phyloP scores from a whole-genome alignment of 2,113 vertebrate genomes.

The Neodontobutis hainanensis region DNA sequence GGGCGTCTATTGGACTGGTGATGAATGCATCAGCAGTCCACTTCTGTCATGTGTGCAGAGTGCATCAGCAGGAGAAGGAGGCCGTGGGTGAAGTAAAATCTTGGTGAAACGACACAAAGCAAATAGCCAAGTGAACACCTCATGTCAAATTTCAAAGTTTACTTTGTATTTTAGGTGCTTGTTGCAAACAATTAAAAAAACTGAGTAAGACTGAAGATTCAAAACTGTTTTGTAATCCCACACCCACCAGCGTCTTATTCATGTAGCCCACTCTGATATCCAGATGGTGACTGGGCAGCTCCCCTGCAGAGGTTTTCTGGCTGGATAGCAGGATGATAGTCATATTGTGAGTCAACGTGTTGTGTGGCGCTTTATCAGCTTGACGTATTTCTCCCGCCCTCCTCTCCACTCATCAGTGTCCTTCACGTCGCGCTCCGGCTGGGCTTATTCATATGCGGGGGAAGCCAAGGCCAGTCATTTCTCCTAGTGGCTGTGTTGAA shows the following conservation, averaged over 20 bases:
- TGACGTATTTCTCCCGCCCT: conserved; percentile 36
- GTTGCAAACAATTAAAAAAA: too few species aligned
- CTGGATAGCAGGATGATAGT: conserved; percentile 27
- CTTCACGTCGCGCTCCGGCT: conserved; percentile 34
- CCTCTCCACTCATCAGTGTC: conserved; percentile 23
- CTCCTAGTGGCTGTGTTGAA: not conserved
- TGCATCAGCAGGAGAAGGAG: not conserved
- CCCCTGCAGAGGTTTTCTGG: conserved; percentile 8
- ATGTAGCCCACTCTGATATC: not conserved
- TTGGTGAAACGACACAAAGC: too few species aligned
- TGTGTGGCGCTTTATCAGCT: conserved; percentile 18
- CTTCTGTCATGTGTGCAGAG: conserved; percentile 1
- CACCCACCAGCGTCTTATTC: not conserved
- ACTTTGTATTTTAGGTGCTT: too few species aligned
- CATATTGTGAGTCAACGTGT: conserved; percentile 44
- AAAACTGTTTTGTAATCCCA: conserved; percentile 1
- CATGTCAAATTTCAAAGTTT: too few species aligned
- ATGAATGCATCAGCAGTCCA: not conserved
- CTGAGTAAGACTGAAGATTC: too few species aligned
- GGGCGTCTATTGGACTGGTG: not conserved
- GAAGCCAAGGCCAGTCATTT: conserved; percentile 4
- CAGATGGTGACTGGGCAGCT: conserved; percentile 4
- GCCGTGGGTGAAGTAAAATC: not conserved
- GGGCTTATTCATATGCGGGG: conserved; percentile 11
- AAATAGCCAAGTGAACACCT: too few species aligned